Evolutionary conservation across 2,888 invertebrate genomes (phyloP).

Genomic region (Nomada flava): DNA sequence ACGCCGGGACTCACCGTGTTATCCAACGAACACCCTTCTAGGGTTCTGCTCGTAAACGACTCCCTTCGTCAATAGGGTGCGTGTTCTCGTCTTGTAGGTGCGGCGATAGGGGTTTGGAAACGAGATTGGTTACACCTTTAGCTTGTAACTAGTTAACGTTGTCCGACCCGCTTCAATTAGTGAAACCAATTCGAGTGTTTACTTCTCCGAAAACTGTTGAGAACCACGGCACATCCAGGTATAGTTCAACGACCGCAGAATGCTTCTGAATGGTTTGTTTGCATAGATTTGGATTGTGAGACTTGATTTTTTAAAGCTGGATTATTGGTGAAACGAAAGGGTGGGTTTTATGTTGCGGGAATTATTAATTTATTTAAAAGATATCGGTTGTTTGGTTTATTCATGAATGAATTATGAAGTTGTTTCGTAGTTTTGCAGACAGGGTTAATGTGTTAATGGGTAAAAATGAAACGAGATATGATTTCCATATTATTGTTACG

Average conservation of each 20-base stretch:
- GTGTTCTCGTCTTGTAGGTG: conserved; percentile 16
- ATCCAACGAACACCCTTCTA: background rate
- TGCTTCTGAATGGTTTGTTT: too few species aligned
- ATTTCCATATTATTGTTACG: too few species aligned
- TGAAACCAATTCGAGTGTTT: conserved; percentile 16
- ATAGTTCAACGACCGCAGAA: background rate
- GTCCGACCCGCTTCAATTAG: conserved; percentile 33
- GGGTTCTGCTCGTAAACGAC: background rate
- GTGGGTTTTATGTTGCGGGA: too few species aligned
- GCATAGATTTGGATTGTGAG: too few species aligned
- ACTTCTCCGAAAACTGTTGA: conserved; percentile 10
- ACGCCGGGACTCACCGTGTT: conserved; percentile 16
- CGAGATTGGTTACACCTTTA: conserved; percentile 27
- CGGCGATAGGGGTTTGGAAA: background rate
- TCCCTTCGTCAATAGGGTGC: background rate
- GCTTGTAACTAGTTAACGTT: conserved; percentile 32
- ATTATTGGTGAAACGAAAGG: too few species aligned
- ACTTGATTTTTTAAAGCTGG: too few species aligned
- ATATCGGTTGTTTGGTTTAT: too few species aligned
- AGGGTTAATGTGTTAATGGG: too few species aligned
- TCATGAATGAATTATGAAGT: too few species aligned
- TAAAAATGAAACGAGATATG: too few species aligned
- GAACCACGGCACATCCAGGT: background rate
- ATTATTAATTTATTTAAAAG: too few species aligned
- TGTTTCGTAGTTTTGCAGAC: too few species aligned